These are phyloP conservation scores for Arizona elegans DNA, from an alignment of 2,113 vertebrate genomes.

Conservation along the genomic window DNA sequence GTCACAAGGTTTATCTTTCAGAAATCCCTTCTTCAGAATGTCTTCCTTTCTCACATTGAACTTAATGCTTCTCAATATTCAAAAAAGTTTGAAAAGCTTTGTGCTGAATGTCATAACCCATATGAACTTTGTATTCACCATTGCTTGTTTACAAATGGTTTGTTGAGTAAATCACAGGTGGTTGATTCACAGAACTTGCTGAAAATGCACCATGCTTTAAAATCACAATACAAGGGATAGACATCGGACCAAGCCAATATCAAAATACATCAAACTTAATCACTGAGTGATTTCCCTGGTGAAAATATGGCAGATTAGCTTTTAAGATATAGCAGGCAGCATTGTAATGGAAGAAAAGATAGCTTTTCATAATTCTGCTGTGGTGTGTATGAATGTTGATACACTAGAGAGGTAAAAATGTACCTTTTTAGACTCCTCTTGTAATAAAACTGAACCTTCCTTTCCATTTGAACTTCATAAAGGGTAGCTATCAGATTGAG, in stretches of 20 bases:
- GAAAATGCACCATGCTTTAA: background rate
- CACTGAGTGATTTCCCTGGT: background rate
- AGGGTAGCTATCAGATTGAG: background rate
- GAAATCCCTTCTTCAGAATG: background rate
- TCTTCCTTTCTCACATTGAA: background rate
- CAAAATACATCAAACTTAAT: background rate
- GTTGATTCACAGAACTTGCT: background rate
- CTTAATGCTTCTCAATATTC: background rate
- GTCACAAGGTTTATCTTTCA: background rate
- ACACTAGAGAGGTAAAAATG: background rate
- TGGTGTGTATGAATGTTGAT: background rate
- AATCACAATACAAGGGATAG: background rate
- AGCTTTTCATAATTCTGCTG: background rate
- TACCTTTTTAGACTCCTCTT: background rate
- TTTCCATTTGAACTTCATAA: background rate
- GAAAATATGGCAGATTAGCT: background rate
- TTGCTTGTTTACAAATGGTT: background rate
- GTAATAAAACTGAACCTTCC: background rate
- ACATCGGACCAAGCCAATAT: background rate
- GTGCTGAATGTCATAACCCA: background rate
- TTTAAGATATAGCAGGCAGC: background rate
- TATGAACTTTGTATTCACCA: background rate
- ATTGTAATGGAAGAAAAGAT: background rate
- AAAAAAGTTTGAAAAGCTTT: background rate
- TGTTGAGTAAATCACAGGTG: background rate